Conservation (phyloP, 1,140 invertebrate genomes). For the Goniozus legneri region DNA sequence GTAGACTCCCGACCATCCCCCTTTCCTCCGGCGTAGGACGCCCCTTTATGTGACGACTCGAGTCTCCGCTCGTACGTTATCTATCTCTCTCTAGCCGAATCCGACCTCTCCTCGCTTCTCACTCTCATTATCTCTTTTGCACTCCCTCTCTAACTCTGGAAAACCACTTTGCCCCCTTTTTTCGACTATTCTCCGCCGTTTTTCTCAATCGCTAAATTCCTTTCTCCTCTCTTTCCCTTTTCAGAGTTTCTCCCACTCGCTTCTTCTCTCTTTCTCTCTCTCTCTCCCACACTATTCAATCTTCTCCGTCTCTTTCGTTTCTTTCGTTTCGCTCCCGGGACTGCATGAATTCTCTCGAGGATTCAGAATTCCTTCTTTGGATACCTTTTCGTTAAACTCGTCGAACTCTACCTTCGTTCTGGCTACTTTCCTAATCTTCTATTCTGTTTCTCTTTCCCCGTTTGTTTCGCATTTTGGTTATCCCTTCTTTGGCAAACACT, state of each 20-base stretch:
- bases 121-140: slow-evolving; percentile 5
- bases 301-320: too few species aligned
- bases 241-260: slow-evolving; percentile 8
- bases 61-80: too few species aligned
- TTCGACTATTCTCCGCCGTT: slow-evolving; percentile 5
- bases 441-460: neutral
- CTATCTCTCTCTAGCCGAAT: slow-evolving; percentile 5
- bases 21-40: neutral
- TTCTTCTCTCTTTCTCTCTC: slow-evolving; percentile 7
- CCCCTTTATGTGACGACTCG: neutral
- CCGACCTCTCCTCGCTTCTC: slow-evolving; percentile 3
- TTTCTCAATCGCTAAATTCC: neutral
- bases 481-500: too few species aligned
- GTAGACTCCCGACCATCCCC: neutral
- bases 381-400: slow-evolving; percentile 25
- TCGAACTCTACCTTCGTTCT: neutral
- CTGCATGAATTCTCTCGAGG: slow-evolving; percentile 18
- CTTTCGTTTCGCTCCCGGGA: neutral
- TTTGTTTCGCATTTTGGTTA: neutral
- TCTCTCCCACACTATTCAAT: too few species aligned
- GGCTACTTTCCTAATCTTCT: neutral
- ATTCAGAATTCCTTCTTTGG: slow-evolving; percentile 22
- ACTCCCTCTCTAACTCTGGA: slow-evolving; percentile 7
- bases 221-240: slow-evolving; percentile 4
- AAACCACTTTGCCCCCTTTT: neutral